These are phyloP conservation scores for Tinamus major DNA, from an alignment of 2,797 vertebrate genomes.

Conservation along the genomic window DNA sequence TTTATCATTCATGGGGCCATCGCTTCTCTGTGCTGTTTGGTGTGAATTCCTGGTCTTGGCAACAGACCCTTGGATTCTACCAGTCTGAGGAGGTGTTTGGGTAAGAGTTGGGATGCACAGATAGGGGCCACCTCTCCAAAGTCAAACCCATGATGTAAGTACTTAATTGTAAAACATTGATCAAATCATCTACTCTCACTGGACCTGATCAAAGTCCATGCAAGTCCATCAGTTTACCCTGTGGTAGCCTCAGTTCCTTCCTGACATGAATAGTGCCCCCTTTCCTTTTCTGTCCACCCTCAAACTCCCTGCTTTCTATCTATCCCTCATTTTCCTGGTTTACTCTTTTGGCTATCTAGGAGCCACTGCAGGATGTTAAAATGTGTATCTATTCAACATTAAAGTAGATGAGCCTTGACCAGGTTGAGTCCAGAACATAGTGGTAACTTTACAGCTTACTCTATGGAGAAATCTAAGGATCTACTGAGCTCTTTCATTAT, in stretches of 20 bases:
- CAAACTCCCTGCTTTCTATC: neutral
- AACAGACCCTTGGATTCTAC: neutral
- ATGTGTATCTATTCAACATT: neutral
- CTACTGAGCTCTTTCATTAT: neutral
- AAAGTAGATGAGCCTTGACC: neutral
- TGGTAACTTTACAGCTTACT: neutral
- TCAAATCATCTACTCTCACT: too few relatives aligned
- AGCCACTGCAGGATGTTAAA: neutral
- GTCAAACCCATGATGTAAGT: neutral
- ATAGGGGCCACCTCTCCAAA: too few relatives aligned
- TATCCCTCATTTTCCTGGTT: neutral
- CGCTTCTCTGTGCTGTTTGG: neutral
- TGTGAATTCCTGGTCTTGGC: rapidly evolving
- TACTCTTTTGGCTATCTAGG: neutral
- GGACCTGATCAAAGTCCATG: neutral
- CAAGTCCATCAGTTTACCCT: neutral
- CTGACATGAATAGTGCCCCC: neutral
- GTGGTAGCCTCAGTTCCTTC: neutral
- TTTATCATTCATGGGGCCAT: neutral
- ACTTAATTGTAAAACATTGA: neutral
- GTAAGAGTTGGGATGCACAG: too few relatives aligned
- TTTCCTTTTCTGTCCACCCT: neutral
- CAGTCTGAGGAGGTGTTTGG: neutral
- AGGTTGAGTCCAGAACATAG: neutral
- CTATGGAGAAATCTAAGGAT: neutral